Base-by-base conservation (phyloP, 2,888 invertebrate species). In the Caenorhabditis angaria region DNA sequence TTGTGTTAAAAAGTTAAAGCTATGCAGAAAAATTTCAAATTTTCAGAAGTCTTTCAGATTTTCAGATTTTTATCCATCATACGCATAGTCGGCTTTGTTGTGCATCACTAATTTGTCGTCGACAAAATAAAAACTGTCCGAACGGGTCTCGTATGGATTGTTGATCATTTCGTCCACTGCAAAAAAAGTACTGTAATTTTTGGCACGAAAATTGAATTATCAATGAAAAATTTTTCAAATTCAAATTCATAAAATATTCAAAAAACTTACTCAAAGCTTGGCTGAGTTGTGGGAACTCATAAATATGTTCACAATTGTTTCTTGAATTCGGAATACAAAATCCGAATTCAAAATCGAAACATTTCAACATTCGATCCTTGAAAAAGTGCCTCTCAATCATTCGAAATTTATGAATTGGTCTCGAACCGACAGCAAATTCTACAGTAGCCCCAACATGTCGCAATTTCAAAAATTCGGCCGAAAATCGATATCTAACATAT, bases 331-430 rank as follows among this genome's bases (percentile, higher is more conserved):
- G 97, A 89, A 99, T 97, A 89, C 97, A 97, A 89, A 96, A 99
- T 56, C 97, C 97, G 91, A 99, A 99, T 89, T 97, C 96, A 90
- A 99, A 99, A 89, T 99, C 97, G 90, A 99, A 97, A 12, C 95
- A 95, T 90, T 99, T 97, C 64, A 97, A 90, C 76, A 96, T 90
- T 68, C 92, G 93, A 85, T 97, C 94, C 69, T 80, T 82, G 73
- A 82, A 97, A 90, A 94, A 97, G 89, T 97, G 97, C 56, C 94
- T 92, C 89, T 97, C 97, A 83, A 97, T 95, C 97, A 97, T 99
- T 64, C 97, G 91, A 89, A 99, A 97, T 88, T 95, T 94, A 88
- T 88, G 94, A 1, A 97, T 94, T 29, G 96, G 93, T 83, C 92
- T 92, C 75, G 92, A 91, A 25, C 97, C 97, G 27, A 97, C 95